These are phyloP conservation scores for Brenthis daphne DNA, from an alignment of 2,888 invertebrate species.

Conservation along the genomic window DNA sequence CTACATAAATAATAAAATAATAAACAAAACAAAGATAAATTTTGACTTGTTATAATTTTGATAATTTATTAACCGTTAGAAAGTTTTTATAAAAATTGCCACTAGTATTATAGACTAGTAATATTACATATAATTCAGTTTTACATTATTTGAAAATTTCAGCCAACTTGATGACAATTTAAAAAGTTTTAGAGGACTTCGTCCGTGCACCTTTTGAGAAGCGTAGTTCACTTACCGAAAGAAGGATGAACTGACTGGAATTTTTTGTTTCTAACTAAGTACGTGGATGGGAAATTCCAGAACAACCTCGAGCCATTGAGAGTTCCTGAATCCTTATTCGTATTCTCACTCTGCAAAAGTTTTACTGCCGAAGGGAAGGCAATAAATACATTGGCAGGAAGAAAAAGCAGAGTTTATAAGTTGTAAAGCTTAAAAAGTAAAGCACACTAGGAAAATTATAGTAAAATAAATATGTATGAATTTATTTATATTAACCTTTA, in stretches of 20 bases:
- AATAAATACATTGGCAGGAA: neutral
- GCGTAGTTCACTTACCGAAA: conserved; percentile 9
- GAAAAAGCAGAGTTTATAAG: neutral
- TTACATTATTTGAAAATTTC: neutral
- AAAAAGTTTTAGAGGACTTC: conserved; percentile 32
- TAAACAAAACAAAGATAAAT: too few species aligned
- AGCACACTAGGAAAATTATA: too few species aligned
- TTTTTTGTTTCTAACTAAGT: conserved; percentile 27
- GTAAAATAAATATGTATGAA: too few species aligned
- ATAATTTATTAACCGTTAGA: too few species aligned
- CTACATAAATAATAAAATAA: too few species aligned
- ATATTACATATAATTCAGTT: neutral
- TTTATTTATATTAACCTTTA: neutral
- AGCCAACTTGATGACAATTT: conserved; percentile 28
- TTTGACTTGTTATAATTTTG: too few species aligned
- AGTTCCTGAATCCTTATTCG: neutral
- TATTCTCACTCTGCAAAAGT: neutral
- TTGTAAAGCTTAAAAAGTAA: too few species aligned
- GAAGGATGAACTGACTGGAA: conserved; percentile 21
- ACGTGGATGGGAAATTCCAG: conserved; percentile 17
- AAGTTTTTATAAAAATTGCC: too few species aligned
- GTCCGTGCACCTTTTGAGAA: conserved; percentile 24
- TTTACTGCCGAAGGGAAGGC: neutral
- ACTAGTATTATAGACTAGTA: too few species aligned
- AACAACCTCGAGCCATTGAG: conserved; percentile 11